Percentiles rank a stretch among this genome's conserved stretches.
These are phyloP conservation scores for Petrocephalus microphthalmus DNA, from an alignment of 2,113 vertebrate species.

Conservation along the genomic window DNA sequence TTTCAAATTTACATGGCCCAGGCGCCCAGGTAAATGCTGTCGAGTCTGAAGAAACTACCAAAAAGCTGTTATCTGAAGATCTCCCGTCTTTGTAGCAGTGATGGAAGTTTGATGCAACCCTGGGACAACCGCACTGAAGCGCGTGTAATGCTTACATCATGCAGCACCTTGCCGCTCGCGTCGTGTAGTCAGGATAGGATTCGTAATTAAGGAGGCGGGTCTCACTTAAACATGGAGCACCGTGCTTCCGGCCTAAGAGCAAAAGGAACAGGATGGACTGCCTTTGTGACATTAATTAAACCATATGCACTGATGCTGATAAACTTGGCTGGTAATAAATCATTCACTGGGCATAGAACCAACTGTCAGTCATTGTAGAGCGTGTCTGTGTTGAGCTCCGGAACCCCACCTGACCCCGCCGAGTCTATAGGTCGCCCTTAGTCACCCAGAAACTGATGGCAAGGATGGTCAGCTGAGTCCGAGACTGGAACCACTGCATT, in stretches of 20 bases:
- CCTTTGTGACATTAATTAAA: slow-evolving; percentile 46
- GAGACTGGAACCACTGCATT: neutral
- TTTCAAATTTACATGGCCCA: neutral
- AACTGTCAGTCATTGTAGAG: slow-evolving; percentile 45
- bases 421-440: slow-evolving; percentile 9
- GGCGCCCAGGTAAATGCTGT: neutral
- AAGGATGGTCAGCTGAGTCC: neutral
- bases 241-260: neutral
- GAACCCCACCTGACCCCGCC: neutral
- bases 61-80: neutral
- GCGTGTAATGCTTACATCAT: neutral
- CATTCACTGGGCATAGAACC: slow-evolving; percentile 50
- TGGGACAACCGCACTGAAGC: neutral
- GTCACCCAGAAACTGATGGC: neutral
- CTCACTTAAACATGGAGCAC: neutral
- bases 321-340: slow-evolving; percentile 51
- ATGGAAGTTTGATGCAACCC: neutral
- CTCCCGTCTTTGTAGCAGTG: neutral
- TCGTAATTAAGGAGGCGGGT: neutral
- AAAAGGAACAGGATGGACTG: neutral
- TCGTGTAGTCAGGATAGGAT: neutral
- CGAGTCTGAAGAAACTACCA: neutral
- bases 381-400: neutral
- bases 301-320: slow-evolving; percentile 49
- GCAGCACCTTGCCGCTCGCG: neutral